Conservation (phyloP, 2,113 vertebrate species). For the Albula goreensis region DNA sequence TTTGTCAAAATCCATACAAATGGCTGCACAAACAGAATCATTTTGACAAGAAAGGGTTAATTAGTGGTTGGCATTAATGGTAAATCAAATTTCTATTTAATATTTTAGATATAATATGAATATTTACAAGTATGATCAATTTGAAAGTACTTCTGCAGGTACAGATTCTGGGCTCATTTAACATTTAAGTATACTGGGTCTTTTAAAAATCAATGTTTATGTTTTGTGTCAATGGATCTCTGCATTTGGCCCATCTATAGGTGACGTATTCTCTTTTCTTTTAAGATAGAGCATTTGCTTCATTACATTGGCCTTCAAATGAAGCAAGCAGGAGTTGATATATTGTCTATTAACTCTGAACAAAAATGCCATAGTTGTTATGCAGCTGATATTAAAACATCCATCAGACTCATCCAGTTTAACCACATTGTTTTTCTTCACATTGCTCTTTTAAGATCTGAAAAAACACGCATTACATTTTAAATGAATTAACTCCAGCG, state of each 20-base stretch:
- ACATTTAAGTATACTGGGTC: not conserved
- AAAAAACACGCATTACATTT: not conserved
- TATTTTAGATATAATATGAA: too few species aligned
- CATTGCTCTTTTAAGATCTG: not conserved
- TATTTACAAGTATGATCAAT: not conserved
- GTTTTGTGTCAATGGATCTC: not conserved
- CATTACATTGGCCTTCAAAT: constrained; percentile 23
- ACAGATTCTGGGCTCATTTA: not conserved
- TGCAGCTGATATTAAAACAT: not conserved
- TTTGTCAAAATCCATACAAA: too few species aligned
- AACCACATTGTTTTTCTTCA: not conserved
- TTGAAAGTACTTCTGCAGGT: not conserved
- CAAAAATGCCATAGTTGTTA: not conserved
- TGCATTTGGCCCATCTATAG: not conserved
- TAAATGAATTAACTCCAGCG: not conserved
- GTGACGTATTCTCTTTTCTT: not conserved
- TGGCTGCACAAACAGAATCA: too few species aligned
- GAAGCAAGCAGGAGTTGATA: constrained; percentile 2
- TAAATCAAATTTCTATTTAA: too few species aligned
- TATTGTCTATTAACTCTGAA: constrained; percentile 9
- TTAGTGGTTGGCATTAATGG: too few species aligned
- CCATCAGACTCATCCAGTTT: not conserved
- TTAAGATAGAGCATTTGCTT: not conserved
- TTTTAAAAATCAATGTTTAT: not conserved
- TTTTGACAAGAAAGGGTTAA: too few species aligned